phyloP scores from a whole-genome alignment of 2,797 vertebrate species.

The Salmo trutta region DNA sequence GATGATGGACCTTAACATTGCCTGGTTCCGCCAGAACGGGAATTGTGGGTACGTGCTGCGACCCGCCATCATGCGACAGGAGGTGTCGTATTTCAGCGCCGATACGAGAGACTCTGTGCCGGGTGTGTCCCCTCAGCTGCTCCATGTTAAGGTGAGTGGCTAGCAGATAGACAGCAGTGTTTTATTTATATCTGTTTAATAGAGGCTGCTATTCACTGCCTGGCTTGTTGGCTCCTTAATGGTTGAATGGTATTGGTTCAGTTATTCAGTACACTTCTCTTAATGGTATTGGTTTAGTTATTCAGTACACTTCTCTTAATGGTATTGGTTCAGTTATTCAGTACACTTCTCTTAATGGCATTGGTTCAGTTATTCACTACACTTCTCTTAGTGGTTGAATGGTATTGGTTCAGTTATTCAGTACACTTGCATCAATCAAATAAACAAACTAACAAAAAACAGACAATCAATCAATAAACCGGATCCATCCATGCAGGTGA shows the following conservation, averaged over 20 bases:
- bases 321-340: no score
- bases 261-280: no score
- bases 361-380: no score
- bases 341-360: no score
- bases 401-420: not conserved
- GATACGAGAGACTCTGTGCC: slow-evolving; percentile 91
- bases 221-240: no score
- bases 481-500: slow-evolving; percentile 70
- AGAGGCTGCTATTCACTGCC: no score
- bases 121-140: slow-evolving; percentile 92
- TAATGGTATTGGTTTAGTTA: no score
- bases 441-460: no score
- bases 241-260: no score
- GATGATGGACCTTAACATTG: slow-evolving; percentile 95
- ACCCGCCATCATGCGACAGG: slow-evolving; percentile 92
- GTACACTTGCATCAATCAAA: not conserved
- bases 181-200: no score
- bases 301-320: no score
- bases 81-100: slow-evolving; percentile 92
- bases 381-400: no score
- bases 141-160: slow-evolving; percentile 84
- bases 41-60: slow-evolving; percentile 90
- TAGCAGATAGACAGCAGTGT: not conserved
- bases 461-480: not conserved
- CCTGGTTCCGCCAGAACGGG: slow-evolving; percentile 93